These are phyloP conservation scores for Nemotelus nigrinus DNA, from an alignment of 2,888 invertebrate genomes.

Conservation along the genomic window DNA sequence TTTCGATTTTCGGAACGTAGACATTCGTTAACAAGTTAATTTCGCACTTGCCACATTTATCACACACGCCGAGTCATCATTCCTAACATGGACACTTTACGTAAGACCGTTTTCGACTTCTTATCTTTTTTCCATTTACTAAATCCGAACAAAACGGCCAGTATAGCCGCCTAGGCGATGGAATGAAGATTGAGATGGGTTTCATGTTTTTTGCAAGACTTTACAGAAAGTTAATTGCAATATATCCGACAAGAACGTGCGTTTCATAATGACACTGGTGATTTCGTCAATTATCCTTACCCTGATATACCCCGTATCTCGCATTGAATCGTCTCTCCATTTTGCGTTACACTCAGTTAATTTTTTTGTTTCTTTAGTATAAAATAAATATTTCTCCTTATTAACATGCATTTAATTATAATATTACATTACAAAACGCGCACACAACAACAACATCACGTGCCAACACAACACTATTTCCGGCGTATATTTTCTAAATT, in stretches of 20 bases:
- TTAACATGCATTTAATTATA: conserved; percentile 1
- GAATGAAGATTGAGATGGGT: no score
- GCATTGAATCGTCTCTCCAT: conserved; percentile 41
- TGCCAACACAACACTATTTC: background rate
- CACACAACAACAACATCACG: conserved; percentile 5
- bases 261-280: no score
- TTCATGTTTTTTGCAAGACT: no score
- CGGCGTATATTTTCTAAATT: background rate
- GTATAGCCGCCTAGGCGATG: background rate
- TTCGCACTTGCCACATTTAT: background rate
- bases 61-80: conserved; percentile 32
- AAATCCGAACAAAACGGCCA: background rate
- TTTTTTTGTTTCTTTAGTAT: background rate
- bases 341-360: background rate
- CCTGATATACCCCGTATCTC: background rate
- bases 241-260: no score
- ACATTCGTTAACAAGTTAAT: background rate
- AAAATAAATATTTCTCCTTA: background rate
- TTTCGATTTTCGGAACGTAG: no score
- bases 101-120: conserved; percentile 15
- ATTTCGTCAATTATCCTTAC: no score
- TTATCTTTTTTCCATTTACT: conserved; percentile 31
- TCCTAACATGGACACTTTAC: conserved; percentile 24
- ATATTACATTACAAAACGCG: background rate
- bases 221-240: no score